These are phyloP conservation scores for Parotia lawesii DNA, from an alignment of 2,113 vertebrate species.

Conservation along the genomic window DNA sequence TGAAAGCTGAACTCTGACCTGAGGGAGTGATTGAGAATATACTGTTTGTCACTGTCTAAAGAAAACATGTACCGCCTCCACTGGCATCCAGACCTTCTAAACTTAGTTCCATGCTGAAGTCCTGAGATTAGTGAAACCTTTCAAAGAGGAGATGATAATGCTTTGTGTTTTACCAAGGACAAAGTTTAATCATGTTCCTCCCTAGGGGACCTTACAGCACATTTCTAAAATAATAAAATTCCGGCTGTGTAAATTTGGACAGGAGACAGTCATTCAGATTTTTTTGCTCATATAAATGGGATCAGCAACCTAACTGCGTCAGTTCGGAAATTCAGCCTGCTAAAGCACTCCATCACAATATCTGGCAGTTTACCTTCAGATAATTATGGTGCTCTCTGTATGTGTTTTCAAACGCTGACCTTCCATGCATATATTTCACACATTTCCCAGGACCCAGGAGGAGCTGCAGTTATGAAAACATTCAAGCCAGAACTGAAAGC, in stretches of 20 bases:
- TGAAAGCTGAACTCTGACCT: conserved; percentile 56
- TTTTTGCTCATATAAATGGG: background rate
- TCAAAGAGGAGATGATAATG: background rate
- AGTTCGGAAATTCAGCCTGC: background rate
- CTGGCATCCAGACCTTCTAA: conserved; percentile 1
- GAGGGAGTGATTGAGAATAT: background rate
- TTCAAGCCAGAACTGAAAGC: background rate
- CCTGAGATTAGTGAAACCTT: conserved; percentile 1
- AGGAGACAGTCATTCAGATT: background rate
- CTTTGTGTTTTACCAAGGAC: background rate
- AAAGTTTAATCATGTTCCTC: background rate
- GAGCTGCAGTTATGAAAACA: background rate
- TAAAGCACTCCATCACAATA: background rate
- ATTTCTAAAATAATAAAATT: background rate
- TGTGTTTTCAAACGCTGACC: background rate
- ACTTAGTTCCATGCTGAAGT: background rate
- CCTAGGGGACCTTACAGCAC: background rate
- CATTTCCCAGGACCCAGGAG: background rate
- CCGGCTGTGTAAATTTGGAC: background rate
- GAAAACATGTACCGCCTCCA: background rate
- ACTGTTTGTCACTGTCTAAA: conserved; percentile 13
- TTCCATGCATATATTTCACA: background rate
- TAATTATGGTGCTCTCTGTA: background rate
- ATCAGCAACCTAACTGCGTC: background rate
- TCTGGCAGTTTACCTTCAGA: background rate